Evolutionary conservation across 2,113 vertebrate species (phyloP), one percentile per base, ranked within the genome.

Genomic region (Setophaga kirtlandii): DNA sequence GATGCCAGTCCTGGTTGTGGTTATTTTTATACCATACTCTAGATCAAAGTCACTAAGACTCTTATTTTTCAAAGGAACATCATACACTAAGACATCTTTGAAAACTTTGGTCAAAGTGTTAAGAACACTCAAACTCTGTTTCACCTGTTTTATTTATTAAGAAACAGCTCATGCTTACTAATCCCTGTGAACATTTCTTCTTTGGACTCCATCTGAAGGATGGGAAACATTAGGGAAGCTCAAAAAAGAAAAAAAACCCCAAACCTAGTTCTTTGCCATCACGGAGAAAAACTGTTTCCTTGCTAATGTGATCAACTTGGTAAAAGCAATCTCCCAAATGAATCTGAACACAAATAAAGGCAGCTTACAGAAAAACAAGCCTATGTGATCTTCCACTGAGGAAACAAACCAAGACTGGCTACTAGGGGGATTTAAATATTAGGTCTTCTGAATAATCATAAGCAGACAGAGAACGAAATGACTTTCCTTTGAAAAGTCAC

Each of bases 61-160:
- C 52, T 37, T 37, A 52, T 20, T 90, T 97, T 96, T 96, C 94
- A 96, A 95, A 94, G 86, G 50, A 90, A 90, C 37, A 90, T 92
- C 90, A 89, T 20, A 89, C 24, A 50, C 46, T 20, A 59, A 83
- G 50, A 74, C 52, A 90, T 47, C 93, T 89, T 89, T 75, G 86
- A 94, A 94, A 95, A 95, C 64, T 90, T 92, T 47, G 70, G 59
- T 71, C 86, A 60, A 37, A 83, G 70, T 35, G 74, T 77, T 90
- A 86, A 70, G 92, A 95, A 94, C 55, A 93, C 42, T 90, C 85
- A 83, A 86, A 94, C 80, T 88, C 78, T 49, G 33, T 86, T 90
- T 95, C 80, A 94, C 89, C 46, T 95, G 84, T 63, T 95, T 93
- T 95, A 88, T 93, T 94, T 92, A 94, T 83, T 90, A 92, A 95